Percentiles rank a stretch among this genome's conserved stretches.
phyloP scores from a whole-genome alignment of 2,888 invertebrate species.

The Ormyrus thymus region DNA sequence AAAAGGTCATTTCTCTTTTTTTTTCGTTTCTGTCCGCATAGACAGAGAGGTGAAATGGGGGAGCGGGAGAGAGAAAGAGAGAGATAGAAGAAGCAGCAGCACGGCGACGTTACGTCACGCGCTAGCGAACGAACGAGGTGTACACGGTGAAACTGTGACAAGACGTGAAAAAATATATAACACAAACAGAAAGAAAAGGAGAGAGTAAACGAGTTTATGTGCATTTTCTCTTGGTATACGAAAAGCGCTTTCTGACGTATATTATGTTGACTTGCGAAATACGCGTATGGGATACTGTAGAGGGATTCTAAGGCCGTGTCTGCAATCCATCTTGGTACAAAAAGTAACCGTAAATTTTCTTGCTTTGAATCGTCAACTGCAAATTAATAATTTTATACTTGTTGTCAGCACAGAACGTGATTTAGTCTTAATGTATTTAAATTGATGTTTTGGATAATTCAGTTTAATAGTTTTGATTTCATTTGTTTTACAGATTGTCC shows the following conservation, averaged over 20 bases:
- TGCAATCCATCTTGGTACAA: background rate
- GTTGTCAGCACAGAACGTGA: background rate
- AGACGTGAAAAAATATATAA: conserved; percentile 27
- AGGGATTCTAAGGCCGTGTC: background rate
- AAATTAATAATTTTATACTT: background rate
- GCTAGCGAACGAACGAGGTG: conserved; percentile 42
- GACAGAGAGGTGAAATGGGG: background rate
- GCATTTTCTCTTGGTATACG: background rate
- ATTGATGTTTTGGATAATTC: too few relatives aligned
- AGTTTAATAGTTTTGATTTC: background rate
- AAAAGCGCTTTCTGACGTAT: background rate
- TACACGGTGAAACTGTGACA: conserved; percentile 44
- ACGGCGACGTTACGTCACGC: conserved; percentile 62
- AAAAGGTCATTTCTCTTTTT: conserved; percentile 14
- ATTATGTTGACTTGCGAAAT: background rate
- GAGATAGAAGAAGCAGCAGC: conserved; percentile 40
- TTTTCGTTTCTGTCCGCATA: background rate
- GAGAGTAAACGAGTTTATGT: conserved; percentile 4
- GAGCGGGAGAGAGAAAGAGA: conserved; percentile 2
- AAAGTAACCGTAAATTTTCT: too few relatives aligned
- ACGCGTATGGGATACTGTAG: background rate
- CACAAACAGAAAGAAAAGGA: conserved; percentile 1
- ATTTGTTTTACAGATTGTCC: conserved; percentile 30
- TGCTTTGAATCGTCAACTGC: too few relatives aligned
- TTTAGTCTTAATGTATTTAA: too few relatives aligned